Conservation (phyloP, 2,113 vertebrate species). For the Okapia johnstoni region DNA sequence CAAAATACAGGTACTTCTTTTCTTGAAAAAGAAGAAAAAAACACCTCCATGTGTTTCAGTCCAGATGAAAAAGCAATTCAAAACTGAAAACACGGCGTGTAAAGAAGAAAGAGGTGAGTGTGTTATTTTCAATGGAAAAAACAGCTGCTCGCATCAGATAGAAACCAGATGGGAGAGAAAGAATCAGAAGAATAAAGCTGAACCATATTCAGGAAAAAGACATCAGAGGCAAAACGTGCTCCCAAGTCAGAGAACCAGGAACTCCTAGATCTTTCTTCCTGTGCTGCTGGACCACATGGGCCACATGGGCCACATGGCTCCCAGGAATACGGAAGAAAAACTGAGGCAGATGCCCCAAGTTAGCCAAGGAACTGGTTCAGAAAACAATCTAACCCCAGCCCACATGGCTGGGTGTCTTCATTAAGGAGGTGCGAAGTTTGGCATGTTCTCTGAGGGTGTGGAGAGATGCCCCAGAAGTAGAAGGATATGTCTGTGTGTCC, state of each 20-base stretch:
- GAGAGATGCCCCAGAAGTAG: neutral
- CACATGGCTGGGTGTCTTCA: neutral
- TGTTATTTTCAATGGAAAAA: conserved; percentile 81
- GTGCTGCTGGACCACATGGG: neutral
- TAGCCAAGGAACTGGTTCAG: neutral
- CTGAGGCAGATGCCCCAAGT: neutral
- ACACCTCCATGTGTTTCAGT: neutral
- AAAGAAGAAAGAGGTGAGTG: conserved; percentile 74
- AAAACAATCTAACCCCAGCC: neutral
- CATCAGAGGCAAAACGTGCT: conserved; percentile 61
- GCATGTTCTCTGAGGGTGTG: neutral
- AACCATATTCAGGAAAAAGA: conserved; percentile 71
- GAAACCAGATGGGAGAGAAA: conserved; percentile 81
- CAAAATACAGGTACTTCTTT: neutral
- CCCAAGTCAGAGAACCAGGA: neutral
- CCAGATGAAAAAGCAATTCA: conserved; percentile 60
- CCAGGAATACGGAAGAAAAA: neutral
- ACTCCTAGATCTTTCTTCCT: neutral
- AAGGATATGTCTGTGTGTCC: neutral
- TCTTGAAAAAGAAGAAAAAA: neutral
- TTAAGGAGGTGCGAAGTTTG: neutral
- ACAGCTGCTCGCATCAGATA: conserved; percentile 81
- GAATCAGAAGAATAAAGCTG: conserved; percentile 68
- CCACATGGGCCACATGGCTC: neutral
- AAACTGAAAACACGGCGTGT: conserved; percentile 49